phyloP scores from a whole-genome alignment of 2,113 vertebrate genomes.

The Ictalurus punctatus region DNA sequence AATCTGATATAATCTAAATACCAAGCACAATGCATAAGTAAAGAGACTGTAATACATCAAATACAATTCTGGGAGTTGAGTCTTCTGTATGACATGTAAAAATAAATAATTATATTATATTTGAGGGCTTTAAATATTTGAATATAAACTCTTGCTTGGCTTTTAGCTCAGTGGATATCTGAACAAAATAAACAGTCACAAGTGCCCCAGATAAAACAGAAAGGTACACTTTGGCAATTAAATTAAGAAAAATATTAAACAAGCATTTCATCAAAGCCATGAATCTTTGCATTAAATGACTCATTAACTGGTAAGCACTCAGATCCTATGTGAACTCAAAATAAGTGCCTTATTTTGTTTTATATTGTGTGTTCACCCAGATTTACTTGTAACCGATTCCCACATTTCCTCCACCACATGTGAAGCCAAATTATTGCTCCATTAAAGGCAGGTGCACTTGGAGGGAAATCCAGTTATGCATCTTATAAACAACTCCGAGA shows the following conservation, averaged over 20 bases:
- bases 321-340: background rate
- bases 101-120: background rate
- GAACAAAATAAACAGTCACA: constrained; percentile 1
- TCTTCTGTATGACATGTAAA: background rate
- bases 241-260: background rate
- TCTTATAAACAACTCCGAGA: background rate
- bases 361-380: background rate
- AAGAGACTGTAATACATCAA: background rate
- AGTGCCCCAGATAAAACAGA: background rate
- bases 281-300: background rate
- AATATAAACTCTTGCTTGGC: background rate
- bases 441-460: background rate
- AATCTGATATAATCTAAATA: constrained; percentile 5
- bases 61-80: background rate
- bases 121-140: background rate
- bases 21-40: background rate
- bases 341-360: background rate
- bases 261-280: background rate
- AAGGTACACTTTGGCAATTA: background rate
- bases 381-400: background rate
- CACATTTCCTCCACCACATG: background rate
- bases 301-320: background rate
- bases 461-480: background rate
- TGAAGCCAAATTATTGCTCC: constrained; percentile 14
- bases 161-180: background rate